Percentiles rank a stretch among this genome's conserved stretches.
These are phyloP conservation scores for Actenoides lindsayi DNA, from an alignment of 2,113 vertebrate species.

Conservation along the genomic window DNA sequence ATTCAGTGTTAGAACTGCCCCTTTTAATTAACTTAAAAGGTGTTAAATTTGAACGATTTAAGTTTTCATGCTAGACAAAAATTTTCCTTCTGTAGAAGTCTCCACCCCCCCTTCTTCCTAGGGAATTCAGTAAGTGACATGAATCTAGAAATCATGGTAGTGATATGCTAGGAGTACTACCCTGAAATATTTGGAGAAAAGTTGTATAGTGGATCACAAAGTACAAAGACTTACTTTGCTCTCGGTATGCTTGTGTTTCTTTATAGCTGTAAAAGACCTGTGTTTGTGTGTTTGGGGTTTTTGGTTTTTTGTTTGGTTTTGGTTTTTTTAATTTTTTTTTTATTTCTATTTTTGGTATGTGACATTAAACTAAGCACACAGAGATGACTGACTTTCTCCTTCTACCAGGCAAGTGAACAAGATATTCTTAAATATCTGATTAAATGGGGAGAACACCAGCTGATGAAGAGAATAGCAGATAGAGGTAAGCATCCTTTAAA, in stretches of 20 bases:
- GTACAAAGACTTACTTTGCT: neutral
- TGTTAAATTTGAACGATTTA: neutral
- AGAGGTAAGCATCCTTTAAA: conserved; percentile 84
- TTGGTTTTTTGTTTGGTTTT: no score
- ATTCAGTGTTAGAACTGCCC: neutral
- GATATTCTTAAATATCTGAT: conserved; percentile 98
- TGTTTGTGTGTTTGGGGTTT: no score
- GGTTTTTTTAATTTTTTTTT: no score
- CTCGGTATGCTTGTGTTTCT: neutral
- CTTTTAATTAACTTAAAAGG: neutral
- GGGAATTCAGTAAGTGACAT: neutral
- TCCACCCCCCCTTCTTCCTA: neutral
- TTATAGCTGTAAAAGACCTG: neutral
- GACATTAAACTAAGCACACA: neutral
- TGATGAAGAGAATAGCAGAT: conserved; percentile 99
- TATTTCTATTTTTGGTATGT: neutral
- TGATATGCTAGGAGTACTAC: neutral
- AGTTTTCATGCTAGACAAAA: neutral
- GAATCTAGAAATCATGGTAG: neutral
- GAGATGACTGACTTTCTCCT: neutral
- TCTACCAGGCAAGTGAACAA: conserved; percentile 95
- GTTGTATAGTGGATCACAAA: neutral
- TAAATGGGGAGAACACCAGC: conserved; percentile 98
- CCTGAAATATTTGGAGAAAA: neutral
- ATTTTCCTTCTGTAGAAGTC: neutral